Evolutionary conservation across 2,888 invertebrate genomes (phyloP), one percentile per base, ranked within the genome.

Genomic region (Congeria kusceri): DNA sequence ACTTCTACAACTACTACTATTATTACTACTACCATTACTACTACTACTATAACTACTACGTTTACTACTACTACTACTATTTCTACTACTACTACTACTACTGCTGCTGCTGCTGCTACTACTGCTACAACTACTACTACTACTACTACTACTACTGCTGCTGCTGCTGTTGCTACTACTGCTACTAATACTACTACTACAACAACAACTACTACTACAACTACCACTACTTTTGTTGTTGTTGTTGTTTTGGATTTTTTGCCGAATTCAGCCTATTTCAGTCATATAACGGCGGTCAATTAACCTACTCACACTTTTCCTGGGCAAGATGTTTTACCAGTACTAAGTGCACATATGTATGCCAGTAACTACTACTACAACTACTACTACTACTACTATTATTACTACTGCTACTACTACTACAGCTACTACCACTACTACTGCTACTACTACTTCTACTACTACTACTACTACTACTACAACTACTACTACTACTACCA

Each of bases 371-470:
- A 20, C 49, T 9, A 20, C 49, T 49, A 49, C 49, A 9, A 49
- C 49, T 49, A 49, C 18, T 49, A 9, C 49, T 49, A 49, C 49
- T 49, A 9, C 49, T 49, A 20, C 49, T 49, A 49, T 15, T 49
- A 20, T 15, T 15, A 49, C 49, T 49, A 20, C 49, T 49, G 3
- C 49, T 49, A 20, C 49, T 49, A 49, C 49, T 49, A 20, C 49
- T 49, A 5, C 49, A 9, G 15, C 49, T 49, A 20, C 49, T 49
- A 20, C 49, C 15, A 20, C 49, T 49, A 20, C 61, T 61, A 20
- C 61, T 29, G 7, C 28, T 61, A 4, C 61, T 61, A 32, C 29
- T 61, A 13, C 29, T 61, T 28, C 61, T 61, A 20, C 49, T 49
- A 49, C 49, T 49, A 20, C 49, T 49, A 49, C 49, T 49, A 20